Percentiles rank a stretch among this genome's conserved stretches.
phyloP scores from a whole-genome alignment of 2,113 vertebrate species.

The Paracanthobrama guichenoti region DNA sequence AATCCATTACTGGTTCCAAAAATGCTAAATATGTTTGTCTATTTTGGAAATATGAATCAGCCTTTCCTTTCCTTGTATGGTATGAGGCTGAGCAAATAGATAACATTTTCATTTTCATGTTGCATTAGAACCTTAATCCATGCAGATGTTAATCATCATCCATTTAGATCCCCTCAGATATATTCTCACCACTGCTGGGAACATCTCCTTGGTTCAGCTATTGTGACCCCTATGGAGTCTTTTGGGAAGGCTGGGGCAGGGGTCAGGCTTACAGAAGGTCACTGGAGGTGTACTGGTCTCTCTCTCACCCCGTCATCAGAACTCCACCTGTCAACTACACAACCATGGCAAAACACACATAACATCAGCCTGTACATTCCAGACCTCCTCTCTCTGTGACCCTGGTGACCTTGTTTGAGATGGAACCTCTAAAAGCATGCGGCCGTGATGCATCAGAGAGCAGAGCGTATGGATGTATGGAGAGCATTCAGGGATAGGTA shows the following conservation, averaged over 20 bases:
- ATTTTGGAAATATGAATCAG: not conserved
- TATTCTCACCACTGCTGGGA: conserved; percentile 35
- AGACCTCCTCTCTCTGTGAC: conserved; percentile 41
- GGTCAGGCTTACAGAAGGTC: conserved; percentile 45
- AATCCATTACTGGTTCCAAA: not conserved
- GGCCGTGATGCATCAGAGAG: conserved; percentile 30
- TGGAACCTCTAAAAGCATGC: conserved; percentile 35
- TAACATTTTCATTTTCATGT: not conserved
- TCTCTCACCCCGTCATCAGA: conserved; percentile 40
- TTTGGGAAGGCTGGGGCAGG: conserved; percentile 47
- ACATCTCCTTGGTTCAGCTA: conserved; percentile 40
- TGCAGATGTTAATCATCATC: conserved; percentile 2
- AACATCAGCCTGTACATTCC: conserved; percentile 49
- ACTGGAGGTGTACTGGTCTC: conserved; percentile 45
- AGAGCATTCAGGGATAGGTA: conserved; percentile 31
- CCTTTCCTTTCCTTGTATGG: not conserved
- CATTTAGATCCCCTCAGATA: conserved; percentile 3
- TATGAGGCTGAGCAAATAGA: not conserved
- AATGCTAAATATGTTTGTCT: not conserved
- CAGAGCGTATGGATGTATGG: conserved; percentile 29
- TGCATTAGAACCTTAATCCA: not conserved
- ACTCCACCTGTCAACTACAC: conserved; percentile 42
- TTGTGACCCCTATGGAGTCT: conserved; percentile 41
- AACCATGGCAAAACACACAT: conserved; percentile 47
- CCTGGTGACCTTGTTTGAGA: conserved; percentile 39